Base-by-base conservation (phyloP, 2,888 invertebrate species). In the Coenonympha glycerion region DNA sequence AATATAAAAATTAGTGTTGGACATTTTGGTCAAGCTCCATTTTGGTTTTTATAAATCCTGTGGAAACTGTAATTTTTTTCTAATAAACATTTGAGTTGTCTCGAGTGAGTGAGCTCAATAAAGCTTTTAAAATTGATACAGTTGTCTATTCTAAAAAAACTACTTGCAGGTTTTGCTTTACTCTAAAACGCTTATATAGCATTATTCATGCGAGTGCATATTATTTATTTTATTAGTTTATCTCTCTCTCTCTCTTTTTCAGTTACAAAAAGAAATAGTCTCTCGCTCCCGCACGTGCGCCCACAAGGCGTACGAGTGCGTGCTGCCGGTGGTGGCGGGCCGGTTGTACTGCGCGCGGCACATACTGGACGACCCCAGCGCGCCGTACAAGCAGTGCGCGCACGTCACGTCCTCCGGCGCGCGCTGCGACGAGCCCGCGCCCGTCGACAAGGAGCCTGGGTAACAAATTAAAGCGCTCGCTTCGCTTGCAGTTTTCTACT, bases 321-420 rank as follows among this genome's bases (percentile, higher is more conserved):
- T 88, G 0, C 88, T 91, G 21, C 88, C 91, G 0, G 89, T 91
- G 36, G 72, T 96, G 0, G 90, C 93, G 6, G 93, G 92, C 0
- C 92, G 92, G 56, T 90, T 91, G 53, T 95, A 91, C 75, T 98
- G 97, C 70, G 88, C 90, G 3, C 89, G 92, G 3, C 98, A 98
- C 65, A 95, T 97, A 56, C 80, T 97, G 8, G 55, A 92, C 61
- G 97, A 98, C 73, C 90, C 92, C 4, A 89, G 83, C 8, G 95
- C 97, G 0, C 96, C 96, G 0, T 98, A 91, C 73, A 91, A 91
- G 55, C 94, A 93, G 60, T 98, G 98, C 71, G 87, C 90, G 0
- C 92, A 57, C 90, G 90, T 73, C 63, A 90, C 63, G 16, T 89
- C 89, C 45, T 93, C 91, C 55, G 92, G 92, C 0, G 91, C 92